Percentiles rank a stretch among this genome's conserved stretches.
These are phyloP conservation scores for Callitettix versicolor DNA, from an alignment of 1,140 invertebrate genomes.

Conservation along the genomic window DNA sequence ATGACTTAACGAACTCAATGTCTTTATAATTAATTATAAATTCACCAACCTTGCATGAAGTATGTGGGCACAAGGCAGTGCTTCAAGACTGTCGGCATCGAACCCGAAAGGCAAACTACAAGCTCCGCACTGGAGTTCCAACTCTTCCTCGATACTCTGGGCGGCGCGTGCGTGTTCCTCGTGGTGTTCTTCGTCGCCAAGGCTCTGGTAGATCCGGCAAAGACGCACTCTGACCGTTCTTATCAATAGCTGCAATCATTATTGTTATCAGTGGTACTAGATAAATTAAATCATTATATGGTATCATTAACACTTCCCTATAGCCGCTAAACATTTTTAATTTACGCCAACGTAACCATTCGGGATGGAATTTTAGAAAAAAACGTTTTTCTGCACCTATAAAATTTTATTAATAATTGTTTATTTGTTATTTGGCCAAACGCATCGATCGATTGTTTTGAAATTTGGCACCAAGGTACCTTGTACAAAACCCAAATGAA, in stretches of 20 bases:
- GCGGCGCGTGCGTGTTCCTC: conserved; percentile 60
- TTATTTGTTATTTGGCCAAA: too few species aligned
- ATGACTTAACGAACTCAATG: too few species aligned
- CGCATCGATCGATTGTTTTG: neutral
- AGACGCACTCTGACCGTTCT: conserved; percentile 62
- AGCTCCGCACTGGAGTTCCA: conserved; percentile 62
- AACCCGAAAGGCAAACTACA: conserved; percentile 64
- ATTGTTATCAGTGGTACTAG: neutral
- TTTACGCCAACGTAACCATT: too few species aligned
- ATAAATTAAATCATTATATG: too few species aligned
- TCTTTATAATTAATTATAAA: too few species aligned
- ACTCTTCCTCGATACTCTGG: conserved; percentile 52
- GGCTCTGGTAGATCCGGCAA: conserved; percentile 62
- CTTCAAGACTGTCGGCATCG: conserved; percentile 60
- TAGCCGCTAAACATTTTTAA: neutral
- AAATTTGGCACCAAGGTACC: too few species aligned
- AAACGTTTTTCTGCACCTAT: too few species aligned
- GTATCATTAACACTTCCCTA: too few species aligned
- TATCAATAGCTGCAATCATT: conserved; percentile 51
- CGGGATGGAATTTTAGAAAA: too few species aligned
- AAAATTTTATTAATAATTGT: too few species aligned
- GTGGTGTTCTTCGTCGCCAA: conserved; percentile 69
- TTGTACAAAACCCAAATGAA: too few species aligned
- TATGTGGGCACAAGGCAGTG: conserved; percentile 73
- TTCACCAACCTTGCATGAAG: conserved; percentile 60